Base-by-base conservation (phyloP, 2,113 vertebrate species). In the Phyllostomus hastatus region DNA sequence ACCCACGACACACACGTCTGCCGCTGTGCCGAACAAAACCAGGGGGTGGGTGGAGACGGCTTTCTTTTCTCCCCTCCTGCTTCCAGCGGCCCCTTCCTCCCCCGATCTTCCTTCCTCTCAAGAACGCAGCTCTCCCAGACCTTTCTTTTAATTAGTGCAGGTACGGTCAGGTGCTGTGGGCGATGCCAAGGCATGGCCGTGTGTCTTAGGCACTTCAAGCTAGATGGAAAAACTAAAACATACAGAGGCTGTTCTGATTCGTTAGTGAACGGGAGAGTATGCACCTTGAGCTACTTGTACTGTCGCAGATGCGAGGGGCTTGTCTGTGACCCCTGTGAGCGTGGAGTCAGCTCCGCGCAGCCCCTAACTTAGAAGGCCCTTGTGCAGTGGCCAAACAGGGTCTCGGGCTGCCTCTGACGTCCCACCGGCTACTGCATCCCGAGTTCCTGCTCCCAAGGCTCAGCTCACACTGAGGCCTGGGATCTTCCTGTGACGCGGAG, bases 1-100 rank as follows among this genome's bases (percentile, higher is more conserved):
- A 73, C n/a, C 33, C 61, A 2, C 7, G 24, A 41, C 20, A 0
- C 59, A 3, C 59, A 3, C 0, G 0, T 26, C 22, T 8, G 66
- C 48, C 5, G 28, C 38, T 67, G 38, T 14, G 31, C 38, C 57
- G 2, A 15, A 15, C 43, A 24, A 38, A n/a, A 70, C 16, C 31
- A 26, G 14, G 50, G 52, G 0, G 26, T 33, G 43, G 38, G 26
- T 8, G n/a, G 15, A 87, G 80, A 59, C 50, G 16, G 31, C 54
- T 64, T 22, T 12, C 28, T 14, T 69, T n/a, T 79, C 76, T 69
- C 17, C 12, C 28, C 15, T 59, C 70, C 76, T 83, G 38, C 3
- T 57, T 75, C 28, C 81, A 76, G 4, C 9, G 2, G 31, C 76
- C 24, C 24, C 80, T 76, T 78, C 70, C 8, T 67, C n/a, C 48